These are phyloP conservation scores for Drosophila saltans DNA, from an alignment of 1,140 invertebrate species.

Conservation along the genomic window DNA sequence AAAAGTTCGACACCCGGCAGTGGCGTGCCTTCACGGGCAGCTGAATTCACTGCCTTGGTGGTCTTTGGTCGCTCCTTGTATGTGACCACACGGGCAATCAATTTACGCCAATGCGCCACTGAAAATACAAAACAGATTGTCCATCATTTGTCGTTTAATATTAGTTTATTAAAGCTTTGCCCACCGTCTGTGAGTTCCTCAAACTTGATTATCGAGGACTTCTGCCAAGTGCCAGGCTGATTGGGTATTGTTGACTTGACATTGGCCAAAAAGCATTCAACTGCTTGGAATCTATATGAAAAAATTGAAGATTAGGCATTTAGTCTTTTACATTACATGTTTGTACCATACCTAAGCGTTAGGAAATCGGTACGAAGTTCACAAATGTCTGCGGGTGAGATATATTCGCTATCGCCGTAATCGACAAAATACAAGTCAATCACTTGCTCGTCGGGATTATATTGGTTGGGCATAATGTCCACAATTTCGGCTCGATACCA, in stretches of 20 bases:
- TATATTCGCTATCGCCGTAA: slow-evolving; percentile 90
- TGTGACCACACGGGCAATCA: slow-evolving; percentile 87
- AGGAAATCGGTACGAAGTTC: slow-evolving; percentile 90
- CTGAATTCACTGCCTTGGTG: slow-evolving; percentile 64
- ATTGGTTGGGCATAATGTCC: slow-evolving; percentile 85
- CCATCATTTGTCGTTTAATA: too few species aligned
- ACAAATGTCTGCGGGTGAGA: slow-evolving; percentile 86
- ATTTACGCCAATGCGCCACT: slow-evolving; percentile 87
- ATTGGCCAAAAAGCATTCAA: slow-evolving; percentile 91
- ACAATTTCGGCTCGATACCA: slow-evolving; percentile 87
- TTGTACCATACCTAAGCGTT: slow-evolving; percentile 84
- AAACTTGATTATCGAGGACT: slow-evolving; percentile 88
- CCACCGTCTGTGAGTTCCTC: slow-evolving; percentile 87
- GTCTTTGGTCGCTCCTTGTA: slow-evolving; percentile 85
- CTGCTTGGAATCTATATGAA: slow-evolving; percentile 86
- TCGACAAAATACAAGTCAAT: slow-evolving; percentile 91
- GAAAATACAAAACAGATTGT: background rate
- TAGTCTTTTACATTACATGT: too few species aligned
- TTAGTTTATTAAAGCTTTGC: background rate
- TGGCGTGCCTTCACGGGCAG: slow-evolving; percentile 85
- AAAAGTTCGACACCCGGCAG: slow-evolving; percentile 87
- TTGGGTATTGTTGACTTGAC: slow-evolving; percentile 85
- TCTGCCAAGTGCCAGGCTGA: slow-evolving; percentile 85
- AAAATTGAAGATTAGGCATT: background rate
- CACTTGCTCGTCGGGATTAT: slow-evolving; percentile 84